Conservation (phyloP, 2,888 invertebrate genomes). For the Drosophila emarginata region DNA sequence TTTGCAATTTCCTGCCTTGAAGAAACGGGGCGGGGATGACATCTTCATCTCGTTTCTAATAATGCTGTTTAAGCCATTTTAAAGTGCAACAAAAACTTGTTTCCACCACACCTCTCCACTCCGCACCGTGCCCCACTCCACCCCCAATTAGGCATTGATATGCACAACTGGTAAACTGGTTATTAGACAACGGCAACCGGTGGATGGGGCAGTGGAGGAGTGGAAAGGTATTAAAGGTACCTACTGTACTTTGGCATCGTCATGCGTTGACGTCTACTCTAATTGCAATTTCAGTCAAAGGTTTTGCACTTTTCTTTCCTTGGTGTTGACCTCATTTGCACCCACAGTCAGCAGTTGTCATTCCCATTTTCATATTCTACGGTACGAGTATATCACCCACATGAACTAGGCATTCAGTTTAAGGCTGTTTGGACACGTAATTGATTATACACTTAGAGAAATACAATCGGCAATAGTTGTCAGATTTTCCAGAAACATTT, state of each 20-base stretch:
- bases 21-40: conserved; percentile 3
- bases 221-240: conserved; percentile 39
- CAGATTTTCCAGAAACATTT: too few relatives aligned
- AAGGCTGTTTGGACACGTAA: conserved; percentile 33
- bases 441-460: conserved; percentile 7
- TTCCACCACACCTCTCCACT: conserved; percentile 29
- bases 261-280: conserved; percentile 19
- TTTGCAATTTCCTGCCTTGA: conserved; percentile 40
- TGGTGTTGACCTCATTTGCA: conserved; percentile 59
- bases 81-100: conserved; percentile 64
- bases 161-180: conserved; percentile 64
- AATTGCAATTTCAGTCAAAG: conserved; percentile 19
- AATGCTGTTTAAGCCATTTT: conserved; percentile 51
- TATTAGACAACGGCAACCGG: conserved; percentile 13
- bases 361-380: background rate
- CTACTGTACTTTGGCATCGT: conserved; percentile 62
- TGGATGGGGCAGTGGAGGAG: background rate
- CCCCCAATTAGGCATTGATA: conserved; percentile 56
- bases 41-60: background rate
- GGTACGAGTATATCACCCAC: background rate
- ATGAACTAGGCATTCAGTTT: conserved; percentile 10
- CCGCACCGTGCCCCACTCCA: background rate
- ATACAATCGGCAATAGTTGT: background rate
- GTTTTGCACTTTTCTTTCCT: conserved; percentile 44
- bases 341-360: conserved; percentile 31